Evolutionary conservation across 2,113 vertebrate species (phyloP).

Genomic region (Hemichromis elongatus): DNA sequence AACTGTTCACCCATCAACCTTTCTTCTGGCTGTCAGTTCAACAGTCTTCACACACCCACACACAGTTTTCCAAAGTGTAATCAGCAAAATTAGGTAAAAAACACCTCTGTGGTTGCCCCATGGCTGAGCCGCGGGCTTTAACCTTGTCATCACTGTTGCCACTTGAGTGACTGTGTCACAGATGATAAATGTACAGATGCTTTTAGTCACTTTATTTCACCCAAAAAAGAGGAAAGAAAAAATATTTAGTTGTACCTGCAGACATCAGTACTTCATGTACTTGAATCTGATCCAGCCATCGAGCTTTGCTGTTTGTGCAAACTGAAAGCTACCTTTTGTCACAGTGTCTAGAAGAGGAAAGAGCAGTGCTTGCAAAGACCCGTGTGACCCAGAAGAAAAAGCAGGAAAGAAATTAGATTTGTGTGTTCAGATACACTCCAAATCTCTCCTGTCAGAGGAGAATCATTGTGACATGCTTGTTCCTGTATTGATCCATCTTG

Average conservation of each 20-base stretch:
- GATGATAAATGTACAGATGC: neutral
- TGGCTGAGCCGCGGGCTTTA: neutral
- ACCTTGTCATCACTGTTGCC: neutral
- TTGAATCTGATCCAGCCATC: neutral
- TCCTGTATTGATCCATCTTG: neutral
- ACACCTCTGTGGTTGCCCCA: too few species aligned
- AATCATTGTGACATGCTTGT: neutral
- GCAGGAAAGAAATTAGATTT: neutral
- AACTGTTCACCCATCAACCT: neutral
- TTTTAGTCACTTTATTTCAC: neutral
- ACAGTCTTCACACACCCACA: neutral
- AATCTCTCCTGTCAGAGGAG: neutral
- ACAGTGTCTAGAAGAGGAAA: neutral
- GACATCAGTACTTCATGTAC: neutral
- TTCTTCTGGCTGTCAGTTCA: neutral
- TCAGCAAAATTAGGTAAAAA: neutral
- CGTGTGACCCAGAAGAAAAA: neutral
- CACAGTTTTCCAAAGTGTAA: neutral
- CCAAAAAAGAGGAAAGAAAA: neutral
- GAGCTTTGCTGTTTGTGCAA: neutral
- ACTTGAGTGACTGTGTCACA: neutral
- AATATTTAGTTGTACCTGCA: neutral
- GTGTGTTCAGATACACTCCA: neutral
- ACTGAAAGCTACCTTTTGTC: neutral
- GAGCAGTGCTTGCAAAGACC: neutral